Percentiles rank a stretch among this genome's conserved stretches.
Evolutionary conservation across 2,888 invertebrate genomes (phyloP).

Genomic region (Asteroscopus sphinx): DNA sequence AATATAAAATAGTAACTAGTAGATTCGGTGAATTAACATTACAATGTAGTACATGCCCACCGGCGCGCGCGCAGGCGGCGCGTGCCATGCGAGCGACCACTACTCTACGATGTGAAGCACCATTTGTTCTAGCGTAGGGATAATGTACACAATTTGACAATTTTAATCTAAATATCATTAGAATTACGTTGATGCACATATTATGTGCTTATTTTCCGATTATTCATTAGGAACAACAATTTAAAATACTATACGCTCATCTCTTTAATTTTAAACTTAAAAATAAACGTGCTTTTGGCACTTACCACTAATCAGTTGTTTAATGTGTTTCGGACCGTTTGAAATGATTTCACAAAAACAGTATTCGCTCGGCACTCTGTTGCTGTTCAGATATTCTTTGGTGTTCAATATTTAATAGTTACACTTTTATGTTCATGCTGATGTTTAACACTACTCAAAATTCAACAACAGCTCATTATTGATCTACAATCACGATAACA

Average conservation of each 20-base stretch:
- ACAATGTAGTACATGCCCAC: constrained; percentile 65
- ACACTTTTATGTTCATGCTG: constrained; percentile 51
- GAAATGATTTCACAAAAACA: constrained; percentile 52
- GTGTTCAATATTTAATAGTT: constrained; percentile 65
- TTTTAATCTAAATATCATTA: constrained; percentile 85
- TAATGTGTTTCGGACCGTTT: constrained; percentile 50
- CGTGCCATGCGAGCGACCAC: constrained; percentile 64
- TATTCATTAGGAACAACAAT: constrained; percentile 88
- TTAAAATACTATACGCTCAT: constrained; percentile 86
- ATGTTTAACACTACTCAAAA: constrained; percentile 52
- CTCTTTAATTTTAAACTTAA: constrained; percentile 82
- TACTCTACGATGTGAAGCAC: constrained; percentile 88
- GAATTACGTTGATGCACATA: constrained; percentile 80
- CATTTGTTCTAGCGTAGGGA: constrained; percentile 90
- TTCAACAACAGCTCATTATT: constrained; percentile 49
- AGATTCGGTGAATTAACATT: constrained; percentile 84
- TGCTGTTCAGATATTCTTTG: constrained; percentile 75
- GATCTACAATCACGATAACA: constrained; percentile 43
- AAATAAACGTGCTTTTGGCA: constrained; percentile 85
- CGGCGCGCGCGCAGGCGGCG: constrained; percentile 55
- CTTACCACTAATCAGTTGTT: constrained; percentile 79
- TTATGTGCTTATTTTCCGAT: constrained; percentile 80
- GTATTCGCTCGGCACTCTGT: constrained; percentile 51
- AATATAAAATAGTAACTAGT: constrained; percentile 87
- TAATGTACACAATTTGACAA: constrained; percentile 87